Base-by-base conservation (phyloP, 1,140 invertebrate species). In the Hyles euphorbiae region DNA sequence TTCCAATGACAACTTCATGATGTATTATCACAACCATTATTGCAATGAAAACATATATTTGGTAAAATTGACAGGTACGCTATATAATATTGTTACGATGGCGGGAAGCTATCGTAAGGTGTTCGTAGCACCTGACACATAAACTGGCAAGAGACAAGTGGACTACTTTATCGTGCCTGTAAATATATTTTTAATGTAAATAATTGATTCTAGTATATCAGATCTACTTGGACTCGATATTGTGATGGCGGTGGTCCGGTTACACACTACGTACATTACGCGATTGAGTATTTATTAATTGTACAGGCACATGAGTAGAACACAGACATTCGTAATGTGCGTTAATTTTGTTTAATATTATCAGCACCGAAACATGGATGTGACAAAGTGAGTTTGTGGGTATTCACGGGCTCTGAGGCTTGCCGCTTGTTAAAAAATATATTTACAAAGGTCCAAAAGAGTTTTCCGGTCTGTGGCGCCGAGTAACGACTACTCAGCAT, bases 1-100 rank as follows among this genome's bases (percentile, higher is more conserved):
- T 65, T 77, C 56, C 70, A 72, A 69, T 70, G 68, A 79, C 72
- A 81, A 75, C 70, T 67, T 72, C 45, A 72, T 80, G 71, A 82
- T 82, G 70, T 76, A 73, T 76, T 76, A 78, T 87, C 82, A 83
- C 81, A 87, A 87, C 83, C 83, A 78, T 82, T 82, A 82, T 81
- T 83, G 80, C 72, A 82, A 82, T 81, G 65, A 79, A 79, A 68
- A 64, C 67, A 60, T 73, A 67, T 72, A 81, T 84, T 83, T 83
- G 78, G 81, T 80, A 78, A 76, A 70, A 70, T 69, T 74, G 65
- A 64, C 78, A 82, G 78, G 79, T 83, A 83, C 79, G 67, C 65
- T 61, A 68, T 65, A 67, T 73, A 71, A 67, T 60, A 66, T 67
- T 60, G 68, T 60, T 73, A 66, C 56, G 56, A 63, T 60, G 44